Base-by-base conservation (phyloP, 2,113 vertebrate species). In the Hemichromis elongatus region DNA sequence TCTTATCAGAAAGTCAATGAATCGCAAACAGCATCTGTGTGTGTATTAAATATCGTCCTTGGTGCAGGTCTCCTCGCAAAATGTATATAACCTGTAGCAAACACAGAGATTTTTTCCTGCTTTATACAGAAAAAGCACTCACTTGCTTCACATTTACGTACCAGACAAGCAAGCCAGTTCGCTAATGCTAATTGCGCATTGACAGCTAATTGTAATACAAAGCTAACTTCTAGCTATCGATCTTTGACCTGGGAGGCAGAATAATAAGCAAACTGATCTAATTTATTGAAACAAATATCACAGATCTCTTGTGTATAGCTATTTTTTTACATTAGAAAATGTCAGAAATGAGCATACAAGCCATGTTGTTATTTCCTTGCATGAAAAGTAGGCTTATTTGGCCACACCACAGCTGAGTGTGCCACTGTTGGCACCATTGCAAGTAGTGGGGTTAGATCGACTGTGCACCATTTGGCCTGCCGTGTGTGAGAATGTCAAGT, bases 401-500 rank as follows among this genome's bases (percentile, higher is more conserved):
- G 26, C 45, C 70, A 52, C 45, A n/a, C 16, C n/a, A 35, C 1
- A 2, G 13, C 14, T 52, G 33, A 37, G 68, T n/a, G 54, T 73
- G 78, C 59, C 70, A 19, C 50, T 45, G 83, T 82, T 87, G 89
- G 88, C 79, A 86, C 81, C 1, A 1, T 59, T 24, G 6, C 59
- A 88, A 37, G 47, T 57, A 33, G n/a, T 73, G 35, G 45, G 56
- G 81, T 61, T 19, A 26, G 83, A 47, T 70, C 83, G 73, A 73
- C 52, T 42, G 82, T 77, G 83, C 26, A 30, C 79, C 84, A 35
- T 57, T 86, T 90, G 80, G 83, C 45, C 81, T 37, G 6, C 7
- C 19, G 90, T 66, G 86, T 88, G 77, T 66, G 68, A 86, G 88
- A 86, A 89, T 90, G 92, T 90, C 88, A 93, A 92, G 91, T 92